Evolutionary conservation across 1,140 invertebrate genomes (phyloP), one percentile per base, ranked within the genome.

Genomic region (Zaprionus gabonicus): DNA sequence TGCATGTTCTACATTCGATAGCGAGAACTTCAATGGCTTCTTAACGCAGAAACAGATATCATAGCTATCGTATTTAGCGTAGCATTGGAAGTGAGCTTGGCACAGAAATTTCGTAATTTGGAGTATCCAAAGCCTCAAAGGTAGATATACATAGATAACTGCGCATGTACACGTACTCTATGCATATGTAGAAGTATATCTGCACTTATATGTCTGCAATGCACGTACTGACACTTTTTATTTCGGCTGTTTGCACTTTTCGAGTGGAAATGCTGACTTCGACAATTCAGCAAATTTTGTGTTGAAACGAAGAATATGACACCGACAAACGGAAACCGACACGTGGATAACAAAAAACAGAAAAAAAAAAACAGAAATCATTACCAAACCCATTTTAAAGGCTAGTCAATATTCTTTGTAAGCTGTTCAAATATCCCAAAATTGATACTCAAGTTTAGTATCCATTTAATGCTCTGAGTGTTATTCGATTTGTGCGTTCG

Each of bases 181-280:
- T 57, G 55, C n/a, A 57, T 31, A 31, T 31, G 1, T 15, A 5
- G 23, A 23, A 23, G 23, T 25, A 31, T 58, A 15, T 28, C 23
- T 66, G 28, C 62, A 66, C 23, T 38, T n/a, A 65, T 56, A 56
- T 38, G 63, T 66, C 25, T 25, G 38, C 38, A 58, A 25, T 67
- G 64, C 64, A 67, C 64, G 64, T 67, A 58, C 25, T n/a, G 28
- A 46, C n/a, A 67, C 13, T 58, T 67, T 64, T 67, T 67, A 57
- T 49, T 67, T 67, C 38, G 12, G 46, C 23, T 46, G 27, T 57
- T 53, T 67, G 64, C 64, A 46, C 56, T 67, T 67, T 67, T 67
- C 56, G 36, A 55, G 15, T 66, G 53, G 36, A 44, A 67, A 57
- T 58, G 64, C 64, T 67, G 64, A 58, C 64, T 46, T 31, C 64